These are phyloP conservation scores for Mola mola DNA, from an alignment of 2,113 vertebrate species.

Conservation along the genomic window DNA sequence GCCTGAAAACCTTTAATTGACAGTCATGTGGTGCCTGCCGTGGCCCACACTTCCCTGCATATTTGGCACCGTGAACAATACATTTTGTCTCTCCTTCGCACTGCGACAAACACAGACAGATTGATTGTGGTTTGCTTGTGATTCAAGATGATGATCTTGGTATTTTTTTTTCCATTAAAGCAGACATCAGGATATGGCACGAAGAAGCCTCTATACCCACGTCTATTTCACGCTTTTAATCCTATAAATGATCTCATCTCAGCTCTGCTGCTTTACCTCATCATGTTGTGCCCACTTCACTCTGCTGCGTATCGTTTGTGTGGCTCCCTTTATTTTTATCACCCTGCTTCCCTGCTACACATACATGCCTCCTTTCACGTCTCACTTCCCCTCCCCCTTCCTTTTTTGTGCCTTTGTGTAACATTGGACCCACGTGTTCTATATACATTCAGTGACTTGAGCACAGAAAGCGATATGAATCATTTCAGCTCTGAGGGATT, in stretches of 20 bases:
- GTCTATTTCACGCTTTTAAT: constrained; percentile 52
- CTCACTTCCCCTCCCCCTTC: neutral
- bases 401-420: constrained; percentile 15
- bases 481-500: constrained; percentile 32
- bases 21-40: constrained; percentile 36
- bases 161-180: constrained; percentile 40
- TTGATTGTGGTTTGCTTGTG: neutral
- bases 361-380: constrained; percentile 22
- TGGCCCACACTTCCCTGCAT: constrained; percentile 2
- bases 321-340: constrained; percentile 51
- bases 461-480: constrained; percentile 31
- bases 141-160: neutral
- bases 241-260: constrained; percentile 59
- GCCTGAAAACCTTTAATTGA: constrained; percentile 12
- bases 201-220: constrained; percentile 22
- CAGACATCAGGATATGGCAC: constrained; percentile 2
- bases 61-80: no score
- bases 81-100: neutral
- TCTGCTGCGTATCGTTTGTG: constrained; percentile 27
- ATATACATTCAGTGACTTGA: no score
- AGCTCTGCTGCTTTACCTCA: constrained; percentile 39
- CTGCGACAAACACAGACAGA: neutral
- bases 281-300: no score
- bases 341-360: constrained; percentile 28
- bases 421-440: no score